These are phyloP conservation scores for Lithobates pipiens DNA, from an alignment of 2,797 vertebrate species.

Conservation along the genomic window DNA sequence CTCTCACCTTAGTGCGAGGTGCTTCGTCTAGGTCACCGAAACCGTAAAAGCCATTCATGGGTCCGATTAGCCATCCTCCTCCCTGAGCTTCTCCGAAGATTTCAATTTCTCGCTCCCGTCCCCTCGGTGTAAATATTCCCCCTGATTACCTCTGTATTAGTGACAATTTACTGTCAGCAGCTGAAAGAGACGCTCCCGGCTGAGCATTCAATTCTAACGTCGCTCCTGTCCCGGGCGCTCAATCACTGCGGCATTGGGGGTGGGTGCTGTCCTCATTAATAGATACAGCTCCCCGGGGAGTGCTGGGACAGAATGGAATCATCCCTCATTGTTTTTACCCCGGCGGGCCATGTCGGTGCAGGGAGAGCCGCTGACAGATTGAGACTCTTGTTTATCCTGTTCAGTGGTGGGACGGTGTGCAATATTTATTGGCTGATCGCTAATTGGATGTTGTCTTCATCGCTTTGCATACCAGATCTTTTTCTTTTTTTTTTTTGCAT, in stretches of 20 bases:
- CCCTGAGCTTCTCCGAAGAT: neutral
- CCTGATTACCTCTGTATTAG: constrained; percentile 48
- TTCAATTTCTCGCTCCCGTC: constrained; percentile 22
- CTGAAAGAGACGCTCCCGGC: constrained; percentile 23
- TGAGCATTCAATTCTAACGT: constrained; percentile 46
- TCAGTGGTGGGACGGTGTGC: neutral
- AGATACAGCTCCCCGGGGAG: constrained; percentile 35
- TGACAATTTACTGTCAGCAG: constrained; percentile 43
- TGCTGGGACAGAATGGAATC: neutral
- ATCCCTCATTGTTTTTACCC: constrained; percentile 36
- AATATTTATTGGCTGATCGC: neutral
- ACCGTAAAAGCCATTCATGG: constrained; percentile 31
- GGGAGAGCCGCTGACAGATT: constrained; percentile 15
- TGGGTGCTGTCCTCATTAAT: constrained; percentile 41
- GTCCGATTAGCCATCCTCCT: constrained; percentile 7
- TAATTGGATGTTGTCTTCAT: constrained; percentile 31
- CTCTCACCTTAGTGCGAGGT: constrained; percentile 22
- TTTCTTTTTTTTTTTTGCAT: neutral
- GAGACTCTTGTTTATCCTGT: constrained; percentile 9
- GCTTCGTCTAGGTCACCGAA: constrained; percentile 37
- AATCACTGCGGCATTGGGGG: constrained; percentile 33
- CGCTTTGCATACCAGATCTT: neutral
- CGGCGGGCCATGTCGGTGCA: constrained; percentile 1
- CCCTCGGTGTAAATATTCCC: constrained; percentile 35
- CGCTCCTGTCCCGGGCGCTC: constrained; percentile 24